These are phyloP conservation scores for Ernsta delagoae DNA, from an alignment of 2,888 invertebrate species.

Conservation along the genomic window DNA sequence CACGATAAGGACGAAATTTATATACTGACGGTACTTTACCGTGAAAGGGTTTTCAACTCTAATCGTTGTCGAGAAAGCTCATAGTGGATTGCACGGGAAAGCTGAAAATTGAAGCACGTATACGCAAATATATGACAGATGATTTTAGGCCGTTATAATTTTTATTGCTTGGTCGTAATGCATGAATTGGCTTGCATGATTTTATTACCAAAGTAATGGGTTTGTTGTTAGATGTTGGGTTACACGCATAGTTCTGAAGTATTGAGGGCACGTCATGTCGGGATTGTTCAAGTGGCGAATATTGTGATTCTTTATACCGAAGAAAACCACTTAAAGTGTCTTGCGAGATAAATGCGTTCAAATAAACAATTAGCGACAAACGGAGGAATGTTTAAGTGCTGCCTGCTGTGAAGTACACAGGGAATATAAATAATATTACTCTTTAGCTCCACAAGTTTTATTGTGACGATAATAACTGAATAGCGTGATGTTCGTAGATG, in stretches of 20 bases:
- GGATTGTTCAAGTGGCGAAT: conserved; percentile 46
- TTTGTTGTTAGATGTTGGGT: conserved; percentile 26
- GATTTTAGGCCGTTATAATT: conserved; percentile 25
- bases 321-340: conserved; percentile 48
- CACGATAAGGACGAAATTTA: conserved; percentile 31
- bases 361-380: conserved; percentile 47
- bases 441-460: conserved; percentile 12
- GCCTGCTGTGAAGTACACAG: conserved; percentile 30
- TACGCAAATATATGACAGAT: conserved; percentile 18
- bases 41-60: conserved; percentile 11
- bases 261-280: conserved; percentile 40
- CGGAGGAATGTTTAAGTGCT: conserved; percentile 36
- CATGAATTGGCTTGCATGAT: conserved; percentile 27
- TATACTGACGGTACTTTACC: conserved; percentile 4
- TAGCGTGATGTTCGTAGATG: not conserved
- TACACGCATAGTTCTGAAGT: conserved; percentile 38
- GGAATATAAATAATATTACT: conserved; percentile 25
- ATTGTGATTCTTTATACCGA: conserved; percentile 45
- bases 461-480: not conserved
- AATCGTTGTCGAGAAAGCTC: not conserved
- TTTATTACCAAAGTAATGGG: conserved; percentile 27
- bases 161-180: conserved; percentile 30
- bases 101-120: conserved; percentile 27
- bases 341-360: conserved; percentile 45
- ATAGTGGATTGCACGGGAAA: not conserved